phyloP scores from a whole-genome alignment of 2,888 invertebrate species.

The Apocheima hispidaria region DNA sequence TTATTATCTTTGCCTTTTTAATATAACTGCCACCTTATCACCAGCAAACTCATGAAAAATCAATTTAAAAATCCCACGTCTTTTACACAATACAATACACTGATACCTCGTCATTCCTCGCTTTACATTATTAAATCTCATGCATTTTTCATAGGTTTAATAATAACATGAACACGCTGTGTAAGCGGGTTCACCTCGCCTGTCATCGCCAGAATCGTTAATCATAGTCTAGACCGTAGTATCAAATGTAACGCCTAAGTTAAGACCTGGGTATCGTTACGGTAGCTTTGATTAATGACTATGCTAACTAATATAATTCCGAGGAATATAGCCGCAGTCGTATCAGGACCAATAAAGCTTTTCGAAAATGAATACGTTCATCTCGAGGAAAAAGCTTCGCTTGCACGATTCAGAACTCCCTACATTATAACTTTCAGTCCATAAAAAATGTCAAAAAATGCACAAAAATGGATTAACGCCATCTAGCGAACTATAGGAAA shows the following conservation, averaged over 20 bases:
- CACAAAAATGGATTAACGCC: no score
- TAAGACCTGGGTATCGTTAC: slow-evolving; percentile 46
- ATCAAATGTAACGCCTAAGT: slow-evolving; percentile 66
- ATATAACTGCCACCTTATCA: no score
- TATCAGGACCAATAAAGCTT: no score
- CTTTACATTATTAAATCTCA: slow-evolving; percentile 34
- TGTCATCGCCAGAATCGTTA: slow-evolving; percentile 81
- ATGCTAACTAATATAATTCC: not conserved
- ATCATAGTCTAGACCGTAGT: slow-evolving; percentile 71
- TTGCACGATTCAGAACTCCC: no score
- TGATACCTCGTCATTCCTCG: slow-evolving; percentile 17
- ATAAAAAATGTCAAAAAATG: no score
- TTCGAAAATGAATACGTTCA: no score
- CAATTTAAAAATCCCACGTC: not conserved
- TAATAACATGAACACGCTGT: slow-evolving; percentile 59
- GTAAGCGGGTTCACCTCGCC: slow-evolving; percentile 62
- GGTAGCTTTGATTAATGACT: slow-evolving; percentile 43
- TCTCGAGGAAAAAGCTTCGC: no score
- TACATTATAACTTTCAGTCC: no score
- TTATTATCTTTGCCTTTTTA: no score
- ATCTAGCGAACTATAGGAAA: no score
- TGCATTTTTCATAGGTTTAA: slow-evolving; percentile 37
- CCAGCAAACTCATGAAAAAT: no score
- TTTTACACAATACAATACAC: not conserved
- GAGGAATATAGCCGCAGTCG: no score